phyloP scores from a whole-genome alignment of 2,888 invertebrate genomes.

The Harpagoxenus sublaevis region DNA sequence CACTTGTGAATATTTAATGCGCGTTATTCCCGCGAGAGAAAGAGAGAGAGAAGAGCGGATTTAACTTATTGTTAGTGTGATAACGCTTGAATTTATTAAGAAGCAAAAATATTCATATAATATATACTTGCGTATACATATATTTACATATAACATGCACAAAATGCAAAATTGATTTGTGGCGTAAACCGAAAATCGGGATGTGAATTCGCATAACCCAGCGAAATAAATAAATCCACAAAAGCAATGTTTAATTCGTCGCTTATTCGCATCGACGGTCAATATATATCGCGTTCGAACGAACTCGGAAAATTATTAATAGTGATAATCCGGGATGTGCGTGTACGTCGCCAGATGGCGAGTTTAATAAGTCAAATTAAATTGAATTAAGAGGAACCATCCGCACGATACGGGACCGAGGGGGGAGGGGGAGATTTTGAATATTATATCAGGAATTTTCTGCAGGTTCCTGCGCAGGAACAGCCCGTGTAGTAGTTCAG shows the following conservation, averaged over 20 bases:
- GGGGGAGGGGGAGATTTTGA: slow-evolving; percentile 67
- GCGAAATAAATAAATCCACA: slow-evolving; percentile 31
- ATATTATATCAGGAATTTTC: slow-evolving; percentile 77
- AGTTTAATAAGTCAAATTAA: slow-evolving; percentile 83
- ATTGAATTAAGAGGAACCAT: slow-evolving; percentile 76
- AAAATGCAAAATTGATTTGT: background rate
- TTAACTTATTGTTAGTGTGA: background rate
- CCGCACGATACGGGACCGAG: slow-evolving; percentile 59
- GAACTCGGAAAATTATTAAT: slow-evolving; percentile 72
- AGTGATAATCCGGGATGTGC: slow-evolving; percentile 66
- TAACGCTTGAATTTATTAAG: background rate
- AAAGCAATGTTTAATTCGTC: slow-evolving; percentile 36
- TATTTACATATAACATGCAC: background rate
- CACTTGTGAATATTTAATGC: background rate
- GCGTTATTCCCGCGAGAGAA: background rate
- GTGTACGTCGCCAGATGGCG: slow-evolving; percentile 77
- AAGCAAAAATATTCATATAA: background rate
- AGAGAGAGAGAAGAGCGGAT: background rate
- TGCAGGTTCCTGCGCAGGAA: slow-evolving; percentile 54
- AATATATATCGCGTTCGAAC: slow-evolving; percentile 60
- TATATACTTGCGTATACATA: background rate
- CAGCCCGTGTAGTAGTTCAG: slow-evolving; percentile 64
- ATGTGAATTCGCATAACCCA: background rate
- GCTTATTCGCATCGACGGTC: slow-evolving; percentile 13
- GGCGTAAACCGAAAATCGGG: background rate